Evolutionary conservation across 2,797 vertebrate genomes (phyloP), one percentile per base, ranked within the genome.

Genomic region (Platyrinchus mystaceus): DNA sequence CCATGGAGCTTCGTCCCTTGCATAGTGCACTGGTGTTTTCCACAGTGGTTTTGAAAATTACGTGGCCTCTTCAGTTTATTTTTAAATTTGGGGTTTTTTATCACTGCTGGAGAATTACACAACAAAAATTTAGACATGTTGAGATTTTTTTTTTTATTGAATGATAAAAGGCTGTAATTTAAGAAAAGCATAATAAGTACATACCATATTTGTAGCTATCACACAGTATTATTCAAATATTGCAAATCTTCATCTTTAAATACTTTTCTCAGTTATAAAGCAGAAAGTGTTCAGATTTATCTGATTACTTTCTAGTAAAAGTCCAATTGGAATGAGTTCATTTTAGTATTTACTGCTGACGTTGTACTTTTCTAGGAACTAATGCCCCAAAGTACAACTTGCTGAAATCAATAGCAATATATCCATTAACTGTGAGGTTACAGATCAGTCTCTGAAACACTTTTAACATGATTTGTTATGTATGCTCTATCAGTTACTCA

Each of bases 51-150:
- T 91, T 91, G 24, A 73, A 90, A 76, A 27, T 41, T 21, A 1
- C 0, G 6, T 79, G 77, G 34, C 22, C 34, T 49, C 66, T 78
- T 90, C 52, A 41, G 23, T 3, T 37, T 14, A 62, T 30, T 84
- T 63, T 47, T 43, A 37, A 6, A 70, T 62, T 56, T 23, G 5
- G 43, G 85, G 91, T 94, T 93, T 94, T 76, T 73, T 56, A 39
- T 69, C 6, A n/a, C 10, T 87, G 14, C 55, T 85, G 28, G 27
- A 60, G 22, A 82, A 52, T 44, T 32, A 26, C 7, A 34, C 41
- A 43, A n/a, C 63, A 76, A 36, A 47, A 23, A 7, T 18, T 7
- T 24, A 34, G 26, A 22, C 9, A 49, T 41, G 7, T 49, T 71
- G 23, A 43, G 7, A 3, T 43, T 0, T 32, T 28, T 49, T 82